phyloP scores from a whole-genome alignment of 35 echinoderm and acorn worm genomes.

The Apostichopus californicus region DNA sequence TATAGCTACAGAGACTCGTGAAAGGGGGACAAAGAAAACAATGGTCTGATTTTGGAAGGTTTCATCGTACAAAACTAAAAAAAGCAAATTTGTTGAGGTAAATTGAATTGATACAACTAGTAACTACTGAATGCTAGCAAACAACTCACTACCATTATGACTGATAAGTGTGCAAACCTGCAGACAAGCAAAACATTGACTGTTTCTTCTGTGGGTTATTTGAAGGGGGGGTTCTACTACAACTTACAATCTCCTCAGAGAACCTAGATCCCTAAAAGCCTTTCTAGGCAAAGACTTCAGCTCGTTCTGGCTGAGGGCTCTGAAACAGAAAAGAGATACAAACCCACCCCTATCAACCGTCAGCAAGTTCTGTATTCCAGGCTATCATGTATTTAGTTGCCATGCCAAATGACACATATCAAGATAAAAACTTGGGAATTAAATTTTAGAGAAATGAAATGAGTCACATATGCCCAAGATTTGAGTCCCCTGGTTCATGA shows the following conservation, averaged over 20 bases:
- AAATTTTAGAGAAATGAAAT: too few species aligned
- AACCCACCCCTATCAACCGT: neutral
- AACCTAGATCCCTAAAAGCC: conserved; percentile 48
- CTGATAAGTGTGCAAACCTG: neutral
- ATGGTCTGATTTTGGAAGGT: neutral
- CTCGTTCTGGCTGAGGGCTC: conserved; percentile 47
- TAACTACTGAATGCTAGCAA: neutral
- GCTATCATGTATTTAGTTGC: too few species aligned
- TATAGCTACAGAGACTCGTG: neutral
- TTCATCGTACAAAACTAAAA: too few species aligned
- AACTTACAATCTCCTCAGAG: conserved; percentile 57
- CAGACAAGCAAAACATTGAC: neutral
- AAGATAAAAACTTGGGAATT: too few species aligned
- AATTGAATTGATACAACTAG: neutral
- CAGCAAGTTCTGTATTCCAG: too few species aligned
- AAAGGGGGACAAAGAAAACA: neutral
- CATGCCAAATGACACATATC: too few species aligned
- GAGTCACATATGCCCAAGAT: too few species aligned
- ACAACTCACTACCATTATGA: neutral
- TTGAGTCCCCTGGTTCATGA: too few species aligned
- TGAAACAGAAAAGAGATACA: conserved; percentile 39
- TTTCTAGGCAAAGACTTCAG: conserved; percentile 42
- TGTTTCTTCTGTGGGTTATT: neutral
- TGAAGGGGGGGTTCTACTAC: neutral
- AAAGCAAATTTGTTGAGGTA: neutral